Evolutionary conservation across 92 coral and sea anemone genomes (phyloP).

Genomic region (Epizoanthus illoricatus): DNA sequence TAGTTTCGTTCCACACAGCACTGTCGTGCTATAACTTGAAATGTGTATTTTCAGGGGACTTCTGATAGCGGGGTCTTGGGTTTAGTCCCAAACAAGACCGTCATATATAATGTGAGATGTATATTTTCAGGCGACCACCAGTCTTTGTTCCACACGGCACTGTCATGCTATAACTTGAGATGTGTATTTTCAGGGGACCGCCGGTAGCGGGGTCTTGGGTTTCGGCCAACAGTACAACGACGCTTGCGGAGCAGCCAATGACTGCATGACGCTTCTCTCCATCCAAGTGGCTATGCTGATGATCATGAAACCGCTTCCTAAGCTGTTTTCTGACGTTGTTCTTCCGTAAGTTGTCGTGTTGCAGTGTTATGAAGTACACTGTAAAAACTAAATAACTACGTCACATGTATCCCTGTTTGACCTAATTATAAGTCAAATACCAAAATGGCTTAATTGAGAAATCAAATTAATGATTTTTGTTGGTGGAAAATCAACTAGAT

Average conservation of each 20-base stretch:
- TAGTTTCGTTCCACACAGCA: too few species aligned
- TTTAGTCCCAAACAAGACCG: too few species aligned
- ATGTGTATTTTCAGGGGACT: slow-evolving; percentile 49
- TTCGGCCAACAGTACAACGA: slow-evolving; percentile 84
- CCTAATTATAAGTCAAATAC: too few species aligned
- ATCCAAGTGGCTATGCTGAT: slow-evolving; percentile 98
- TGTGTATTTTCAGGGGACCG: slow-evolving; percentile 53
- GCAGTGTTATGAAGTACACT: too few species aligned
- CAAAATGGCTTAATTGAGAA: too few species aligned
- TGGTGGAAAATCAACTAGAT: too few species aligned
- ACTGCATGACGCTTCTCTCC: slow-evolving; percentile 94
- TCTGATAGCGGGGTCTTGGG: slow-evolving; percentile 70
- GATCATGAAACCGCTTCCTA: slow-evolving; percentile 97
- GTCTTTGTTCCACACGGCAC: too few species aligned
- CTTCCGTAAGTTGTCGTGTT: slow-evolving; percentile 74
- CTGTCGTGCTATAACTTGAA: not conserved
- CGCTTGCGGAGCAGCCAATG: slow-evolving; percentile 83
- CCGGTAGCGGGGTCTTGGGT: slow-evolving; percentile 77
- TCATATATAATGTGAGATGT: not conserved
- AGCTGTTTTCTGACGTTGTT: slow-evolving; percentile 75
- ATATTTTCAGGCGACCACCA: slow-evolving; percentile 28
- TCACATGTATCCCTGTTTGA: too few species aligned
- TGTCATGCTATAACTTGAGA: not conserved
- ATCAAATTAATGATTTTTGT: too few species aligned
- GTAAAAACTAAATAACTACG: too few species aligned